Conservation (phyloP, 2,797 vertebrate species). For the Thripadectes ignobilis region DNA sequence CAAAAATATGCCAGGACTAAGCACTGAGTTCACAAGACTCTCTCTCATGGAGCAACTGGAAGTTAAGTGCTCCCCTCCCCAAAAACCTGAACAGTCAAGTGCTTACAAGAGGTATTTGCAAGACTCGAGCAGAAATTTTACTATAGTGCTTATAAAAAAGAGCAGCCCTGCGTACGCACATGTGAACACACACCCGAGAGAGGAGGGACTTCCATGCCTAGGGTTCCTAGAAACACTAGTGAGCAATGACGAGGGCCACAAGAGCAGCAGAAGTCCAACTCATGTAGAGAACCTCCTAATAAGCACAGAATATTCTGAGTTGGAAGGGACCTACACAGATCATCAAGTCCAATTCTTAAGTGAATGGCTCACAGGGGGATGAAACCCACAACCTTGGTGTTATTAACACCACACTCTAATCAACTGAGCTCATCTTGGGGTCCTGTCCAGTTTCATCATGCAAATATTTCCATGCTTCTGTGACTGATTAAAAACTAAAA, state of each 20-base stretch:
- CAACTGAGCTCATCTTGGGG: neutral
- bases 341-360: neutral
- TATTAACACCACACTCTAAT: neutral
- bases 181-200: neutral
- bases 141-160: fast-evolving
- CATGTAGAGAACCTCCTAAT: neutral
- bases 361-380: neutral
- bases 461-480: neutral
- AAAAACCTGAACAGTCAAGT: neutral
- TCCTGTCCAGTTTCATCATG: neutral
- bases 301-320: neutral
- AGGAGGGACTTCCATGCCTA: neutral
- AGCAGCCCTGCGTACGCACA: fast-evolving
- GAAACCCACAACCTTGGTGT: neutral
- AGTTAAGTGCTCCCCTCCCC: neutral
- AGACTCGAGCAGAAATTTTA: neutral
- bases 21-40: neutral
- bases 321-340: neutral
- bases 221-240: neutral
- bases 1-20: neutral
- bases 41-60: neutral
- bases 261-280: neutral
- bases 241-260: neutral
- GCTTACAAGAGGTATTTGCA: neutral
- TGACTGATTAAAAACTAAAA: neutral